Base-by-base conservation (phyloP, 2,888 invertebrate species). In the Aethes cnicana region DNA sequence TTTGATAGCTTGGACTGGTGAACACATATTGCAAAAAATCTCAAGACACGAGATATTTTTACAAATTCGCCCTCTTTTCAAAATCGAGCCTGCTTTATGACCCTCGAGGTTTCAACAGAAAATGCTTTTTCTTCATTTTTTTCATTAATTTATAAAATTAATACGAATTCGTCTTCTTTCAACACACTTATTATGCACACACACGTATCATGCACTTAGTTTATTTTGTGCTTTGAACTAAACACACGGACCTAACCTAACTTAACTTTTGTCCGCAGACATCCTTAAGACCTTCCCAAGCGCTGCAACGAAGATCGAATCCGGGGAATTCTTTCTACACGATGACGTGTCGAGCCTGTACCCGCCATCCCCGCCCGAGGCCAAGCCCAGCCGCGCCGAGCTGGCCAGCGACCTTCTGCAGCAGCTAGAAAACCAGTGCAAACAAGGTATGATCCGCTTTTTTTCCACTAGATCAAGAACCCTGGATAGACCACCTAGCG, bases 351-450 rank as follows among this genome's bases (percentile, higher is more conserved):
- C 74, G 12, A 57, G 70, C 58, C 64, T 87, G 61, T 88, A 85
- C 68, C 84, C 86, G 26, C 83, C 83, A 5, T 88, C 90, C 1
- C 87, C 89, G 48, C 74, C 72, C 43, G 89, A 88, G 59, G 58
- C 71, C 68, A 88, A 87, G 68, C 88, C 86, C 43, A 82, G 72
- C 56, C 82, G 81, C 55, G 92, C 92, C 12, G 92, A 93, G 73
- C 90, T 92, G 55, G 93, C 93, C 57, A 90, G 89, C 68, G 92
- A 92, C 72, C 87, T 93, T 61, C 86, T 94, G 75, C 92, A 93
- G 78, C 92, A 93, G 83, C 84, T 94, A 61, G 93, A 94, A 68
- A 92, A 90, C 69, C 91, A 91, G 81, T 92, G 92, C 76, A 93
- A 93, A 87, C 92, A 92, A 91, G 93, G 93, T 92, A 72, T 54